Base-by-base conservation (phyloP, 2,888 invertebrate genomes). In the Mystacides longicornis region DNA sequence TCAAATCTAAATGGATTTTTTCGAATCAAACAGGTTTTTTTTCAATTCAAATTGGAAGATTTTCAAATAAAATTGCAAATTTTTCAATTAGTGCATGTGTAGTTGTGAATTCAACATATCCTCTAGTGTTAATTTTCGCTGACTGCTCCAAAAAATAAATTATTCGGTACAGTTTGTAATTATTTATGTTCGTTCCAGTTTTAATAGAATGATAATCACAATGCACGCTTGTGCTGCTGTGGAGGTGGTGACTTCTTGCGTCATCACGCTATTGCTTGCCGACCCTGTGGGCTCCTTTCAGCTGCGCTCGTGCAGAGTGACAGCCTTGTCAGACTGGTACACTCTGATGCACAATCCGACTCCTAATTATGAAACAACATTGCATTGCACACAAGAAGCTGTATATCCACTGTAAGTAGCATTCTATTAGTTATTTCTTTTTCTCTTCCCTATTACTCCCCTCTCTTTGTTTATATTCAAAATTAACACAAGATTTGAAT, bases 321-420 rank as follows among this genome's bases (percentile, higher is more conserved):
- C 82, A 55, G 83, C 83, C 37, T 74, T 98, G 20, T 87, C 93
- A 0, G 98, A 99, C 73, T 99, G 97, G 97, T 99, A 99, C 69
- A 95, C 97, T 0, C 72, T 97, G 63, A 80, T 98, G 59, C 81
- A 94, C 67, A 99, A 99, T 74, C 98, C 98, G 4, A 86, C 84
- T 62, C 93, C 95, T 0, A 89, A 94, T 71, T 97, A 94, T 72
- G 88, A 89, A 56, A 82, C 85, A 59, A 87, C 87, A 18, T 71
- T 97, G 52, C 87, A 94, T 71, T 99, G 98, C 71, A 95, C 97
- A 0, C 95, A 98, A 67, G 98, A 99, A 74, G 94, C 96, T 55
- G 96, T 97, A 0, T 98, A 94, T 77, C 98, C 98, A 46, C 74
- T 98, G 93, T 97, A 81, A 82, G 87, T 81, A 52, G n/a, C n/a